Evolutionary conservation across 2,888 invertebrate species (phyloP), one percentile per base, ranked within the genome.

Genomic region (Melieria picta): DNA sequence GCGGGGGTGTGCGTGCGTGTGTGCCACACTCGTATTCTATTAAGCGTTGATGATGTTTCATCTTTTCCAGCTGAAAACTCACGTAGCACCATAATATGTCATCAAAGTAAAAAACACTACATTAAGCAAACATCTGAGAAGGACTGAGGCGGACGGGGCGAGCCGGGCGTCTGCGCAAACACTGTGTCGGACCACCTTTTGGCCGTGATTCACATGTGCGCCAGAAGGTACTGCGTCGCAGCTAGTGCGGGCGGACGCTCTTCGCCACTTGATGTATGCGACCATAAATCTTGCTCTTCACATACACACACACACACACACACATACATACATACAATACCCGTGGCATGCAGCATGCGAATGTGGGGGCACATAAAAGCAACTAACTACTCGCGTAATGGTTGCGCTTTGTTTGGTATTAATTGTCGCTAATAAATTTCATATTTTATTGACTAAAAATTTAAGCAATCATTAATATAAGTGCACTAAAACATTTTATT

Each of bases 1-100:
- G 46, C 5, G 30, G n/a, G 45, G 7, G 4, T 4, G 4, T 65
- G 52, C 10, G 45, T 55, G 11, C 4, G 9, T 45, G 55, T 58
- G 58, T 30, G 30, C 30, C 13, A 45, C 43, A 42, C 55, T 9
- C 13, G 52, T 52, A 52, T 69, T 69, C 61, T 69, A 69, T 69
- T 69, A 63, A 69, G 62, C 69, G 70, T 58, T 74, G 69, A 75
- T 74, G 73, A 73, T 72, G 73, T 71, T 74, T 73, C 72, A 74
- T 72, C 71, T 69, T 62, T 69, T 68, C 66, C 62, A 65, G 46
- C 62, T 70, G 64, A 71, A 72, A 64, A 69, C 69, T 72, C 75
- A 75, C 74, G 77, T 77, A 77, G 63, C 69, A 52, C 61, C 48
- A 65, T 73, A 71, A 69, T 72, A 74, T 74, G 65, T 74, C 72